Conservation (phyloP, 2,888 invertebrate species). For the Cerastis rubricosa region DNA sequence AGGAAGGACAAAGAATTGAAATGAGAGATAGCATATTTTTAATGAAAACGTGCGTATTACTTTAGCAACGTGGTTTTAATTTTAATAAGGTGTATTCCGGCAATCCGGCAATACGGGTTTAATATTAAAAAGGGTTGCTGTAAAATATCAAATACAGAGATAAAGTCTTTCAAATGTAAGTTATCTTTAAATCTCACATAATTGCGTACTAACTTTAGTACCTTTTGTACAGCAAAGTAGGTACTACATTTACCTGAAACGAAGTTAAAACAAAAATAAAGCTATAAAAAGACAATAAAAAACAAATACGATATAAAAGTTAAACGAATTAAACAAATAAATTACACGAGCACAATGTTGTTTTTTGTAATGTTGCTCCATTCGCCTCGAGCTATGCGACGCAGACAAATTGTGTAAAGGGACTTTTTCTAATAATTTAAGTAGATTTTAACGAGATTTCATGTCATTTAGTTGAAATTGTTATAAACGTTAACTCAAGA, state of each 20-base stretch:
- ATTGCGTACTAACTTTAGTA: background rate
- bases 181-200: background rate
- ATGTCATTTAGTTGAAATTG: background rate
- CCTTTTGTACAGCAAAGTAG: background rate
- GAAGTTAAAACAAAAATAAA: conserved; percentile 30
- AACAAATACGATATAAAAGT: conserved; percentile 33
- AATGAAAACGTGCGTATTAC: background rate
- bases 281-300: conserved; percentile 31
- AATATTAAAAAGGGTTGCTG: too few species aligned
- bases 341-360: conserved; percentile 29
- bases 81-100: background rate
- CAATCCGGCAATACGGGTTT: background rate
- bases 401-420: background rate
- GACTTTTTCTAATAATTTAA: background rate
- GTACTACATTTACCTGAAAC: background rate
- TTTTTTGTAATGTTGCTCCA: conserved; percentile 10
- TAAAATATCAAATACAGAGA: background rate
- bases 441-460: background rate
- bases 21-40: background rate
- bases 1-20: background rate
- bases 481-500: background rate
- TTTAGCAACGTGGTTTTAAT: background rate
- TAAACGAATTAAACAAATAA: conserved; percentile 49
- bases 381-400: conserved; percentile 25
- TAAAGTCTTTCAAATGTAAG: background rate